Evolutionary conservation across 2,888 invertebrate species (phyloP), one percentile per base, ranked within the genome.

Genomic region (Sacculina carcini): DNA sequence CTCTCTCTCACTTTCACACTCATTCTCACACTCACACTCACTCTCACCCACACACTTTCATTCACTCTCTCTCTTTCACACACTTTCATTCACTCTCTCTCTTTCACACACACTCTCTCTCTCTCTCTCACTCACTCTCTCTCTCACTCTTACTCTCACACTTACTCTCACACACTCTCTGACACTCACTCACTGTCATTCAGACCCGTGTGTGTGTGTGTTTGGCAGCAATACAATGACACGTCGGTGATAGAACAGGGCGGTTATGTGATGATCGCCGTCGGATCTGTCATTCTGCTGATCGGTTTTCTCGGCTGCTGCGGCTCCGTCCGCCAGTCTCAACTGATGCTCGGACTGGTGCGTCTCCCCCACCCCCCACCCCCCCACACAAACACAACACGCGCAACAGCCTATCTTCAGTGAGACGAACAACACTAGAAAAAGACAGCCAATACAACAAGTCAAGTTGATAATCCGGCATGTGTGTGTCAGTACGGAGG

Each of bases 291-390:
- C 57, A 75, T 78, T 66, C 78, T 79, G 64, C 62, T 78, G 54
- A 71, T 79, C 60, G 77, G 77, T 61, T 77, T 78, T 64, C 66
- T 79, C 58, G 79, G 79, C 28, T 77, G 77, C 62, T 76, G 77
- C 61, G 77, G 77, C 40, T 76, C 77, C 50, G 69, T 76, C 62
- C 70, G 73, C 59, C 76, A 77, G 62, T 76, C 75, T 38, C 71
- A 73, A 58, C 75, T 77, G 62, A 69, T 78, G 58, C 68, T 78
- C 24, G 73, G 74, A 50, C 69, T 75, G 62, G 78, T 78, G 69
- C 74, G 75, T 73, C 53, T 51, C 52, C 16, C 23, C 10, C 23
- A 24, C 39, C 24, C n/a, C 14, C 16, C n/a, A n/a, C n/a, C n/a
- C n/a, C n/a, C n/a, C n/a, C n/a, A n/a, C n/a, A n/a, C n/a, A n/a